Evolutionary conservation across 2,888 invertebrate species (phyloP).

Genomic region (Conistra vaccinii): DNA sequence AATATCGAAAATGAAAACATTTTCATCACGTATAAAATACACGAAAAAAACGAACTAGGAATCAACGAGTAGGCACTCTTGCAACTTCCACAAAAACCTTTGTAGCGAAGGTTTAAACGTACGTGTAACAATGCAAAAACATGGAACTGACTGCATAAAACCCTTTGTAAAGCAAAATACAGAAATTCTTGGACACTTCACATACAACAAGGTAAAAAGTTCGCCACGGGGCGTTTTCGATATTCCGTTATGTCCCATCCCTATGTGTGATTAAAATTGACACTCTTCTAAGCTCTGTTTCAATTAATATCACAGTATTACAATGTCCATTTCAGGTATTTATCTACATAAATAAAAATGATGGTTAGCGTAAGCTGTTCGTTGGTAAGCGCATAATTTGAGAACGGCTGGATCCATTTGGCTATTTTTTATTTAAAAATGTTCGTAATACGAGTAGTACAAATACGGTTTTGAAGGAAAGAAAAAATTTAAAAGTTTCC

Average conservation of each 20-base stretch:
- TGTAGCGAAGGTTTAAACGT: background rate
- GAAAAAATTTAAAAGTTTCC: no score
- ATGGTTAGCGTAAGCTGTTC: no score
- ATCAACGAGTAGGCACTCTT: background rate
- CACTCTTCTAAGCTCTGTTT: background rate
- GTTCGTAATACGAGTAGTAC: no score
- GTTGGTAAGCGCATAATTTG: no score
- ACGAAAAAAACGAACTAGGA: background rate
- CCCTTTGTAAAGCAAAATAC: constrained; percentile 7
- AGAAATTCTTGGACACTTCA: background rate
- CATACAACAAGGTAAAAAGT: background rate
- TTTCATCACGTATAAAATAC: constrained; percentile 1
- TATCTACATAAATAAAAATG: background rate
- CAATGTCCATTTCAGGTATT: background rate
- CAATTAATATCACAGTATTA: background rate
- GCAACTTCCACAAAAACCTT: background rate
- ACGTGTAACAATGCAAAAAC: background rate
- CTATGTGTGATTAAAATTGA: background rate
- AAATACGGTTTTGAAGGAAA: no score
- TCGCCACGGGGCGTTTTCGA: background rate
- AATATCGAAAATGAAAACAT: background rate
- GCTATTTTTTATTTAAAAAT: no score
- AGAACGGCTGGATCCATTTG: no score
- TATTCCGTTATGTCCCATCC: background rate
- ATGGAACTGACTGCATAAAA: background rate